phyloP scores from a whole-genome alignment of 2,888 invertebrate genomes.

The Rhyacophila evoluta region DNA sequence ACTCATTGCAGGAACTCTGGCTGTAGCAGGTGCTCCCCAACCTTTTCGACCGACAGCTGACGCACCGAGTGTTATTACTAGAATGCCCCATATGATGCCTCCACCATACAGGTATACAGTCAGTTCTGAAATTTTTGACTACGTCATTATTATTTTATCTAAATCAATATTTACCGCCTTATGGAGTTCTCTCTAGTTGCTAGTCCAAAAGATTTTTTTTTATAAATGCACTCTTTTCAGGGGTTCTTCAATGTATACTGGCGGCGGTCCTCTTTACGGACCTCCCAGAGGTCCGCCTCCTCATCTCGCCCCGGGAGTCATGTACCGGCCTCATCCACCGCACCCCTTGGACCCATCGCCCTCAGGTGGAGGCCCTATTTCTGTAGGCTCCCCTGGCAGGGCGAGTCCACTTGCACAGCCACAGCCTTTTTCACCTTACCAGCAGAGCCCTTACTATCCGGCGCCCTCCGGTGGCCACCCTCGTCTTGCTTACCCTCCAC shows the following conservation, averaged over 20 bases:
- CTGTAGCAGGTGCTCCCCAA: constrained; percentile 69
- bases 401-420: constrained; percentile 48
- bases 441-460: constrained; percentile 53
- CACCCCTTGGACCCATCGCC: constrained; percentile 61
- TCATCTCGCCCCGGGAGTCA: constrained; percentile 59
- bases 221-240: constrained; percentile 43
- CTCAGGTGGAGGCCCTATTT: constrained; percentile 57
- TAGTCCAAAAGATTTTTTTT: too few relatives aligned
- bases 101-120: constrained; percentile 64
- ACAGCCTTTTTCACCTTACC: constrained; percentile 49
- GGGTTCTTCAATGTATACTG: constrained; percentile 49
- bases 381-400: constrained; percentile 46
- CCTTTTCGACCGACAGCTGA: constrained; percentile 67
- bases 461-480: constrained; percentile 34
- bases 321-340: constrained; percentile 56
- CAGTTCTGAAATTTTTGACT: too few relatives aligned
- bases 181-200: too few relatives aligned
- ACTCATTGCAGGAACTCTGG: constrained; percentile 64
- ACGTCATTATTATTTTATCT: too few relatives aligned
- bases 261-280: constrained; percentile 54
- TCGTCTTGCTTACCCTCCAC: constrained; percentile 48
- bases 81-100: constrained; percentile 69
- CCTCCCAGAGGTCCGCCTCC: constrained; percentile 61
- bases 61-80: constrained; percentile 68
- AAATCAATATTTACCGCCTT: too few relatives aligned